These are phyloP conservation scores for Brevipalpus yothersi DNA, from an alignment of 1,140 invertebrate species.

Conservation along the genomic window DNA sequence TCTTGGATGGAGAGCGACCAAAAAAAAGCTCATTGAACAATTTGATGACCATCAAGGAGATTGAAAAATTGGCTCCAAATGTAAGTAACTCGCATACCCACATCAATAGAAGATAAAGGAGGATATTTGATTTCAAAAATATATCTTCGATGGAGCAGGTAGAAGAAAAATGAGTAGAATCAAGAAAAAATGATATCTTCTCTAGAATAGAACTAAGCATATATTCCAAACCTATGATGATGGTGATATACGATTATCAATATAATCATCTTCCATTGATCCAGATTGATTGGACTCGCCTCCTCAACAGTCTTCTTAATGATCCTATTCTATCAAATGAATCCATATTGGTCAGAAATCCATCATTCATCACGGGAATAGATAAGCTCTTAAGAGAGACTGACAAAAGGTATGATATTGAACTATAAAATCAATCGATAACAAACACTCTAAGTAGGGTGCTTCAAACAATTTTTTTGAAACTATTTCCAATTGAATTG, in stretches of 20 bases:
- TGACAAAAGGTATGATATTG: constrained; percentile 24
- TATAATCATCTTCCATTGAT: not conserved
- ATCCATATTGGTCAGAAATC: constrained; percentile 49
- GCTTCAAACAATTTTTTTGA: not conserved
- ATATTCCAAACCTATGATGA: not conserved
- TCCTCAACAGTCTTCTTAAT: constrained; percentile 44
- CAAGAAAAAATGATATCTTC: too few species aligned
- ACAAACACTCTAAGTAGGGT: too few species aligned
- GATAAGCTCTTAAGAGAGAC: constrained; percentile 29
- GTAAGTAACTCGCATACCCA: constrained; percentile 19
- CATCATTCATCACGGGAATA: constrained; percentile 41
- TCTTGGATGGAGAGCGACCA: constrained; percentile 63
- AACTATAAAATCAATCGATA: not conserved
- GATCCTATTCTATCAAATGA: constrained; percentile 37
- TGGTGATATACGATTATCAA: not conserved
- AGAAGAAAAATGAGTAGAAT: too few species aligned
- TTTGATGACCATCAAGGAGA: constrained; percentile 48
- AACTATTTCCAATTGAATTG: not conserved
- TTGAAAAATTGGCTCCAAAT: constrained; percentile 42
- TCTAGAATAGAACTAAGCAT: too few species aligned
- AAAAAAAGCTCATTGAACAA: constrained; percentile 77
- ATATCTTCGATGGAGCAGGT: too few species aligned
- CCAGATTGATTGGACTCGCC: constrained; percentile 46
- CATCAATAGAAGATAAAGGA: too few species aligned
- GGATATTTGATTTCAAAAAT: too few species aligned